Percentiles rank a stretch among this genome's conserved stretches.
Evolutionary conservation across 2,888 invertebrate species (phyloP).

Genomic region (Loripinus fragilis): DNA sequence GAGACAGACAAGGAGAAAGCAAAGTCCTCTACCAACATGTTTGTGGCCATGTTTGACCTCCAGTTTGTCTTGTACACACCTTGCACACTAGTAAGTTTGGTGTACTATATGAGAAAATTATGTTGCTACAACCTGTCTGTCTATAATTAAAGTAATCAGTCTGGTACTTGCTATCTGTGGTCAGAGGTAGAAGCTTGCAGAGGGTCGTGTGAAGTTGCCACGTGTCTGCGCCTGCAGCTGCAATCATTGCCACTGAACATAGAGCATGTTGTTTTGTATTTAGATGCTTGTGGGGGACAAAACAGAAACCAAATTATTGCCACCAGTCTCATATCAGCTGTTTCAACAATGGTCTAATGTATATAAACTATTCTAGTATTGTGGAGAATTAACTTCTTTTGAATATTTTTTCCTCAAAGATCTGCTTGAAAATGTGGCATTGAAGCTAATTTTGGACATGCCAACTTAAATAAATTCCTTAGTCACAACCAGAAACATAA

Average conservation of each 20-base stretch:
- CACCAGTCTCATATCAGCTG: slow-evolving; percentile 27
- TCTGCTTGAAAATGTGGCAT: too few relatives aligned
- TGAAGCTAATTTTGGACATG: too few relatives aligned
- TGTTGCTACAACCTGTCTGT: slow-evolving; percentile 47
- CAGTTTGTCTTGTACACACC: slow-evolving; percentile 20
- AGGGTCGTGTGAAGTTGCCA: slow-evolving; percentile 40
- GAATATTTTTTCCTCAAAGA: too few relatives aligned
- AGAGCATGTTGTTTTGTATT: slow-evolving; percentile 45
- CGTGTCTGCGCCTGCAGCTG: slow-evolving; percentile 38
- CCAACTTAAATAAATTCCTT: too few relatives aligned
- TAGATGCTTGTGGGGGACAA: slow-evolving; percentile 42
- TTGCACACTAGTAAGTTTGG: neutral
- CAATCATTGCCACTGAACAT: slow-evolving; percentile 7
- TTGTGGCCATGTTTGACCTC: slow-evolving; percentile 8
- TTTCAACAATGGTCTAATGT: too few relatives aligned
- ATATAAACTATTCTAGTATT: too few relatives aligned
- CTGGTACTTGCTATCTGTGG: slow-evolving; percentile 38
- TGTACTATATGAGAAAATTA: slow-evolving; percentile 42
- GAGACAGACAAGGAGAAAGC: slow-evolving; percentile 16
- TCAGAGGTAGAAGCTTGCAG: slow-evolving; percentile 32
- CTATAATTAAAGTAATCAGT: slow-evolving; percentile 18
- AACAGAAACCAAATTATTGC: slow-evolving; percentile 45
- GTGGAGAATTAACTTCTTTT: too few relatives aligned
- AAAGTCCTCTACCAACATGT: neutral
- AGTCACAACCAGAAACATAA: too few relatives aligned